Evolutionary conservation across 2,113 vertebrate genomes (phyloP), one percentile per base, ranked within the genome.

Genomic region (Mormyrus lacerda): DNA sequence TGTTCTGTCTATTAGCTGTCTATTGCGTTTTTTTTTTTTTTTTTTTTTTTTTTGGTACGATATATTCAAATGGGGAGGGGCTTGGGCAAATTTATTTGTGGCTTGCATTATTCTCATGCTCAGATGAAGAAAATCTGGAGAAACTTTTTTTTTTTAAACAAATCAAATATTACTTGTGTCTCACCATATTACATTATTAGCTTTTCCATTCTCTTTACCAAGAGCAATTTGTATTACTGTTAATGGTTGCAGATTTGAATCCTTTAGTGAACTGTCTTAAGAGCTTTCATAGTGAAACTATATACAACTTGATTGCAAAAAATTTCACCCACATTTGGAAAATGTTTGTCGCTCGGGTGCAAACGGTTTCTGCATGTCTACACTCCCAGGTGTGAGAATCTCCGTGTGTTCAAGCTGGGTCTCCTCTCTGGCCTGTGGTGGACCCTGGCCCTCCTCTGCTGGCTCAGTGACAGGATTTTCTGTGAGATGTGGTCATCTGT

Each of bases 391-490:
- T 99, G 98, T 95, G 98, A 99, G 94, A 99, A 99, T 85, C 91
- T 96, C 35, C 97, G 97, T 65, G 98, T 99, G 3, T 98, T 98
- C 93, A 99, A 99, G 94, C 93, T 99, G 90, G 98, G 98, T 48
- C 95, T 99, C 91, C 95, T 99, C 91, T 97, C 98, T 0, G 98
- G 98, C 88, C 95, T 99, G 92, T 99, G 98, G 98, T 99, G 98
- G 98, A 96, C 94, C 0, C 93, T 99, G 4, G 98, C 98, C 45
- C 95, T 99, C 90, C 95, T 98, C 90, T 99, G 98, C 94, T 99
- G 98, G 98, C 96, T 99, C 94, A 99, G 98, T 76, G 98, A 99
- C 94, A 96, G 96, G 92, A 98, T 92, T 0, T 99, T 98, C 96
- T 99, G 98, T 89, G 98, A 99, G 93, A 97, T 98, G 93, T 97